Conservation (phyloP, 2,113 vertebrate genomes). For the Lepidothrix coronata region DNA sequence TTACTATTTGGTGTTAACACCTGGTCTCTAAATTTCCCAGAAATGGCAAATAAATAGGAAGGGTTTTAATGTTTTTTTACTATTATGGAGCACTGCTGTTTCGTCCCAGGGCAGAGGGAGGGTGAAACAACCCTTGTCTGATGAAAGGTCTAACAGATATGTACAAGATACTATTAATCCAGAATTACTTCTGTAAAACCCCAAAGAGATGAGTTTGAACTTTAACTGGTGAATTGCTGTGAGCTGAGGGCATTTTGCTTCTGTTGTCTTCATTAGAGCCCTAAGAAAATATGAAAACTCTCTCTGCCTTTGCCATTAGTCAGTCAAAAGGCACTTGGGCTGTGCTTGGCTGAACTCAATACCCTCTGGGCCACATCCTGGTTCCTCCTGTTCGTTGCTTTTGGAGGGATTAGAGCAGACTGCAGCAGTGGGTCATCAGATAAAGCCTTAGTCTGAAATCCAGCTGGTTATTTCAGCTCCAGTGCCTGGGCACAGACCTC, state of each 20-base stretch:
- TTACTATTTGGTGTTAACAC: background rate
- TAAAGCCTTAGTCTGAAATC: constrained; percentile 2
- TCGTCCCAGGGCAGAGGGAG: background rate
- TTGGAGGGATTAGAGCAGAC: background rate
- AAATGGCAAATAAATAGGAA: background rate
- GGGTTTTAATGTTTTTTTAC: background rate
- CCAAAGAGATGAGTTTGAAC: background rate
- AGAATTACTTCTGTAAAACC: background rate
- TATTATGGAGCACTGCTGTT: background rate
- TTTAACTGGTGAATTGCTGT: background rate
- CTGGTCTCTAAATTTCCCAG: background rate
- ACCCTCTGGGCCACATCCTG: constrained; percentile 10
- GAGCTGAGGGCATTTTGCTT: background rate
- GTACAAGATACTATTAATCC: background rate
- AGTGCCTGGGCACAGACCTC: background rate
- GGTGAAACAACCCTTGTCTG: background rate
- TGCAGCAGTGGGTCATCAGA: background rate
- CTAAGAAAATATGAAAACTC: background rate
- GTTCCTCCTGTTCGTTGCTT: background rate
- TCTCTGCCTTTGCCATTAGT: background rate
- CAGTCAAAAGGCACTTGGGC: background rate
- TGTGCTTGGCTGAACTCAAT: constrained; percentile 30
- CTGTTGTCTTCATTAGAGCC: background rate
- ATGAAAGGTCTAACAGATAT: background rate
- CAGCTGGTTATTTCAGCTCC: background rate